phyloP scores from a whole-genome alignment of 2,888 invertebrate genomes.

The Timandra comae region DNA sequence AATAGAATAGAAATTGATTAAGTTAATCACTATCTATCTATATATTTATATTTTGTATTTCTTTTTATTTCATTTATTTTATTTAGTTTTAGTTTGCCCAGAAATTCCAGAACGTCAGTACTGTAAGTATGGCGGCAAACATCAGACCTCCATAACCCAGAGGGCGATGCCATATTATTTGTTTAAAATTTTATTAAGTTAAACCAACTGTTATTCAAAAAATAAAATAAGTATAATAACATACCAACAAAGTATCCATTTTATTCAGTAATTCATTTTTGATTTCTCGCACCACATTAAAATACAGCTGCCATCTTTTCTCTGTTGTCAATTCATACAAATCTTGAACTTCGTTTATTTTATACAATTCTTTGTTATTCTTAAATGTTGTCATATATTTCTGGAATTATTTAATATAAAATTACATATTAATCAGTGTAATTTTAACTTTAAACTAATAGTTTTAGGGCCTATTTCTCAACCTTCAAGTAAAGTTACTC shows the following conservation, averaged over 20 bases:
- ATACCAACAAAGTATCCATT: constrained; percentile 51
- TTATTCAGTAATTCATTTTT: constrained; percentile 38
- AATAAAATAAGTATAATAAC: constrained; percentile 13
- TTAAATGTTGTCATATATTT: constrained; percentile 29
- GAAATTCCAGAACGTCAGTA: background rate
- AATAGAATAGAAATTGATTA: too few relatives aligned
- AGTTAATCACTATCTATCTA: too few relatives aligned
- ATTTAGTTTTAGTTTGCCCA: too few relatives aligned
- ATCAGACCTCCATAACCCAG: background rate
- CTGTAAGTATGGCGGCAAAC: background rate
- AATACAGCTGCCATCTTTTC: constrained; percentile 54
- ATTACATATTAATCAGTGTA: too few relatives aligned
- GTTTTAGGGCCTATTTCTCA: too few relatives aligned
- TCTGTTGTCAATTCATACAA: constrained; percentile 37
- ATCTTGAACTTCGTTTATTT: constrained; percentile 25
- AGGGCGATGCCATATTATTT: too few relatives aligned
- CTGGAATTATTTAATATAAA: too few relatives aligned
- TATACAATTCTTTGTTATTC: constrained; percentile 17
- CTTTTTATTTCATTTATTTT: too few relatives aligned
- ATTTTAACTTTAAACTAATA: too few relatives aligned
- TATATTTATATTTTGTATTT: too few relatives aligned
- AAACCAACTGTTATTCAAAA: background rate
- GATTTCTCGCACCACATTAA: constrained; percentile 31
- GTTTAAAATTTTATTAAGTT: too few relatives aligned
- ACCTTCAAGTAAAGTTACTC: too few relatives aligned